A percentile compares a stretch with the other conserved stretches of the same genome.
These are phyloP conservation scores for Meloidogyne chitwoodi DNA, from an alignment of 1,140 invertebrate species.

Conservation along the genomic window DNA sequence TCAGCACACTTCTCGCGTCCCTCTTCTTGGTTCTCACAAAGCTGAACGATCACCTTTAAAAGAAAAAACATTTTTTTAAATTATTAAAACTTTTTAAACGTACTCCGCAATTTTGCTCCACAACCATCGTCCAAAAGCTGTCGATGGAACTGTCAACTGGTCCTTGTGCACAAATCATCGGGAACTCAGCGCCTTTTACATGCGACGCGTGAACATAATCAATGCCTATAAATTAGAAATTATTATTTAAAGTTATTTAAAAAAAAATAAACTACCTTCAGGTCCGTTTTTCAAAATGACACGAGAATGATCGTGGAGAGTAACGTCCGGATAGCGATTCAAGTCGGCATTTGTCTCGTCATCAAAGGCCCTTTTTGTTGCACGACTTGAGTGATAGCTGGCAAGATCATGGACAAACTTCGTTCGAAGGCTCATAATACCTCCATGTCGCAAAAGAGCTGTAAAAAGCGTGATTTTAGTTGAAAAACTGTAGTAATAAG, in stretches of 20 bases:
- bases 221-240: not conserved
- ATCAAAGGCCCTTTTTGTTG: not conserved
- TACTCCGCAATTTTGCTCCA: not conserved
- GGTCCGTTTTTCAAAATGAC: not conserved
- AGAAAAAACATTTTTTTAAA: not conserved
- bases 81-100: not conserved
- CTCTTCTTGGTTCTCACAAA: not conserved
- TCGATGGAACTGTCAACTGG: not conserved
- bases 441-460: not conserved
- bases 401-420: not conserved
- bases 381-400: not conserved
- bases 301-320: not conserved
- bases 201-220: not conserved
- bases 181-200: not conserved
- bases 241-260: no score
- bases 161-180: not conserved
- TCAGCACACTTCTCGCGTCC: not conserved
- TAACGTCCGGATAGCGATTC: not conserved
- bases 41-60: not conserved
- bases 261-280: not conserved
- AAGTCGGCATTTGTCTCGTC: not conserved
- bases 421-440: not conserved
- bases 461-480: not conserved
- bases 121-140: not conserved
- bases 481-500: not conserved